A percentile compares a stretch with the other conserved stretches of the same genome.
phyloP scores from a whole-genome alignment of 2,888 invertebrate genomes.

The Parnassius smintheus region DNA sequence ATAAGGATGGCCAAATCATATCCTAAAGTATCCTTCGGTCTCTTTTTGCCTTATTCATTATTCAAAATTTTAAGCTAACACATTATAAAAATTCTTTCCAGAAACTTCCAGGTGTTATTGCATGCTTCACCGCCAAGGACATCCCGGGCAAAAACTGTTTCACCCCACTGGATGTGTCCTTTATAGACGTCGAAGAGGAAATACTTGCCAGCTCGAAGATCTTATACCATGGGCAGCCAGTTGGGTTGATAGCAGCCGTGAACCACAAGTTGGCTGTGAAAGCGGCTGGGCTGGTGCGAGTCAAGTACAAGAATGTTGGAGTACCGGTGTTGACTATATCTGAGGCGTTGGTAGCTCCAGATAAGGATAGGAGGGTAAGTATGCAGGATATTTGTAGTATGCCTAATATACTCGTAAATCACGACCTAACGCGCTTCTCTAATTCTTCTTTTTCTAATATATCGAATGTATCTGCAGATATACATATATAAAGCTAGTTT shows the following conservation, averaged over 20 bases:
- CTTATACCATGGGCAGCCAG: slow-evolving; percentile 85
- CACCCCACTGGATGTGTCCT: slow-evolving; percentile 59
- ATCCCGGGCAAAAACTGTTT: slow-evolving; percentile 86
- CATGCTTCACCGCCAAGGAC: slow-evolving; percentile 83
- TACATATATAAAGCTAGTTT: too few relatives aligned
- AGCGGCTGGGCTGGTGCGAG: slow-evolving; percentile 65
- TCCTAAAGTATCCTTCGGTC: too few relatives aligned
- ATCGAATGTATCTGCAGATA: too few relatives aligned
- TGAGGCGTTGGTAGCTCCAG: slow-evolving; percentile 74
- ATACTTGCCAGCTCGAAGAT: slow-evolving; percentile 78
- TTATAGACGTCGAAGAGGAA: slow-evolving; percentile 65
- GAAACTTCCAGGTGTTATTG: slow-evolving; percentile 84
- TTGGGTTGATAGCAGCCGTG: slow-evolving; percentile 87
- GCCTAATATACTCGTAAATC: too few relatives aligned
- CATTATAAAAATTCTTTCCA: slow-evolving; percentile 46
- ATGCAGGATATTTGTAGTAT: neutral
- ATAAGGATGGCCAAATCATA: too few relatives aligned
- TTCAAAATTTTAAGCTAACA: too few relatives aligned
- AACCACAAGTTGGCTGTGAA: slow-evolving; percentile 67
- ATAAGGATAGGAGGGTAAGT: slow-evolving; percentile 63
- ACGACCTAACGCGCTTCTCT: too few relatives aligned
- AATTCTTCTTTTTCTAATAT: too few relatives aligned
- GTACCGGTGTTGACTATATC: slow-evolving; percentile 67
- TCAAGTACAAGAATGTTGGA: slow-evolving; percentile 75
- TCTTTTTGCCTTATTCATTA: too few relatives aligned